Evolutionary conservation across 2,888 invertebrate species (phyloP), one percentile per base, ranked within the genome.

Genomic region (Liposcelis brunnea): DNA sequence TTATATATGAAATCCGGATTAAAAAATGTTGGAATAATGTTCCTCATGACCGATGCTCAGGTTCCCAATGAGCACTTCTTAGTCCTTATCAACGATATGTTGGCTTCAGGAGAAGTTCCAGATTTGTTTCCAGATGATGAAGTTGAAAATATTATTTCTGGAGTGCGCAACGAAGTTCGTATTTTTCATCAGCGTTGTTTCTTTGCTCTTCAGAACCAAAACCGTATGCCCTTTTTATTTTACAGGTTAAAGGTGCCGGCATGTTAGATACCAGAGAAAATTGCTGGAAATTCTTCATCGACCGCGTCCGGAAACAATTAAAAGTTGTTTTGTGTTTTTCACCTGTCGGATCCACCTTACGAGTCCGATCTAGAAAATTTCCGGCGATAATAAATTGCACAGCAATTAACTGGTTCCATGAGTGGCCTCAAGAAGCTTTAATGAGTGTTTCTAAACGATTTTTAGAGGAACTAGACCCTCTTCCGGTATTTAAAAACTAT

Each of bases 221-320:
- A 32, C 10, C 32, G 32, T 32, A 32, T 32, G n/a, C 10, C n/a
- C 10, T 11, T 11, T 42, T n/a, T 45, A 44, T 11, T 21, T 49
- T 56, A 32, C 49, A 73, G 73, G 77, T 81, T 0, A 84, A 83
- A 70, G 81, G 89, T 21, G 81, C 89, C 18, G 94, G 94, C 16
- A 66, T 93, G 55, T 73, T 85, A 40, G 95, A 95, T 60, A 85
- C 90, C 0, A 71, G 91, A 52, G 94, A 95, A 67, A 91, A 87
- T 58, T 94, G 94, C 62, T 95, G 94, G 95, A 89, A 86, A 64
- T 95, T 91, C 65, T 95, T 95, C 64, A 89, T 95, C 56, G 93
- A 94, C 59, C 74, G 91, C 58, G 94, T 95, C 16, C 74, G 93
- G 45, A 78, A 82, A 52, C 90, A 86, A 60, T 62, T 86, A 26